Evolutionary conservation across 2,888 invertebrate genomes (phyloP).

Genomic region (Philaethria dido): DNA sequence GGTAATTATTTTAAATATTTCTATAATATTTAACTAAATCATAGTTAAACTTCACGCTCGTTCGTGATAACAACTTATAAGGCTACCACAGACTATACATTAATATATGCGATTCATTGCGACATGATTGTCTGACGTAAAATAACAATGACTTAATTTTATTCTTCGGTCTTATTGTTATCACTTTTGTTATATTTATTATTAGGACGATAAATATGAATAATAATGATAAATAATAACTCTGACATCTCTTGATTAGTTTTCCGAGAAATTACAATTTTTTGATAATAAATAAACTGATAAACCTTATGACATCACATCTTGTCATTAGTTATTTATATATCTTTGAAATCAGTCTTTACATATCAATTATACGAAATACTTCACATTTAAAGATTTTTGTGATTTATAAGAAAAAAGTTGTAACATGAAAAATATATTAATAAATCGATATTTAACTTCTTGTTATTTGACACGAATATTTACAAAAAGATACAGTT

Average conservation of each 20-base stretch:
- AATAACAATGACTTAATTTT: not conserved
- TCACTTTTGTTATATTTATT: not conserved
- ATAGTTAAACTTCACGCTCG: not conserved
- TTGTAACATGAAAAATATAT: not conserved
- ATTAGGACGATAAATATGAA: not conserved
- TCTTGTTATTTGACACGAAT: not conserved
- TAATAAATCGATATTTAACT: not conserved
- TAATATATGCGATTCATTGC: not conserved
- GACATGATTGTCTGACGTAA: slow-evolving; percentile 2
- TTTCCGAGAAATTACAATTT: not conserved
- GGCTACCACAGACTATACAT: slow-evolving; percentile 6
- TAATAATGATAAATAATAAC: not conserved
- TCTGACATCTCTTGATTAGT: not conserved
- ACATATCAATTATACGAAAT: not conserved
- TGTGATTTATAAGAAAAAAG: not conserved
- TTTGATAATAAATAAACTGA: not conserved
- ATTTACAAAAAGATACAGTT: not conserved
- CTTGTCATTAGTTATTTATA: not conserved
- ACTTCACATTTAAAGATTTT: not conserved
- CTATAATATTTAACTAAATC: not conserved
- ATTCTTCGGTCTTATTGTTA: not conserved
- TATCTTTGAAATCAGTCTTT: not conserved
- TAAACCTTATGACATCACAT: not conserved
- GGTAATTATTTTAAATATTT: slow-evolving; percentile 45
- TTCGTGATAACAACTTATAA: no score